phyloP scores from a whole-genome alignment of 1,140 invertebrate genomes.

The Macrobrachium nipponense region DNA sequence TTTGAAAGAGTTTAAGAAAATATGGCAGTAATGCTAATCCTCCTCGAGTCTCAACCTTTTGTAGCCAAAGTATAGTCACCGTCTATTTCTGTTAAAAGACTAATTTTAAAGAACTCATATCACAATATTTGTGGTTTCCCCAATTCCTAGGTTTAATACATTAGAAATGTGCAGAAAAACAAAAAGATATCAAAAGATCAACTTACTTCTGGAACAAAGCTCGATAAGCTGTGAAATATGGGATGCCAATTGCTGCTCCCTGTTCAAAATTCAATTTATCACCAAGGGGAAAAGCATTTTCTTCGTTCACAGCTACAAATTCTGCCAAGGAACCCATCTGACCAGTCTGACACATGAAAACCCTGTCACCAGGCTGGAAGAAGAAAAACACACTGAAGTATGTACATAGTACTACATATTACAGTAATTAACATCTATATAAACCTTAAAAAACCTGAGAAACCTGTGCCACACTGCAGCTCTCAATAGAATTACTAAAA shows the following conservation, averaged over 20 bases:
- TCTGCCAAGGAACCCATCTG: slow-evolving; percentile 72
- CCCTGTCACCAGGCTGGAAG: slow-evolving; percentile 72
- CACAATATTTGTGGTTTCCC: too few species aligned
- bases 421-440: background rate
- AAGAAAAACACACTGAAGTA: slow-evolving; percentile 26
- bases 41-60: too few species aligned
- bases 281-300: slow-evolving; percentile 68
- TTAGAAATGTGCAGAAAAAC: too few species aligned
- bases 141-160: too few species aligned
- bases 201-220: slow-evolving; percentile 71
- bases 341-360: slow-evolving; percentile 67
- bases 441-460: background rate
- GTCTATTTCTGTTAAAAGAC: too few species aligned
- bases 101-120: too few species aligned
- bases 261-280: slow-evolving; percentile 70
- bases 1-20: too few species aligned
- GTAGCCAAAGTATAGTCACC: too few species aligned
- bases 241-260: slow-evolving; percentile 73
- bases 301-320: slow-evolving; percentile 68
- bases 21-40: too few species aligned
- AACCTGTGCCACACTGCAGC: too few species aligned
- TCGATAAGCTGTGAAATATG: slow-evolving; percentile 75
- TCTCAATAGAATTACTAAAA: too few species aligned
- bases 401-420: background rate
- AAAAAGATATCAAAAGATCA: background rate